phyloP scores from a whole-genome alignment of 2,113 vertebrate species.

The Oostethus manadensis region DNA sequence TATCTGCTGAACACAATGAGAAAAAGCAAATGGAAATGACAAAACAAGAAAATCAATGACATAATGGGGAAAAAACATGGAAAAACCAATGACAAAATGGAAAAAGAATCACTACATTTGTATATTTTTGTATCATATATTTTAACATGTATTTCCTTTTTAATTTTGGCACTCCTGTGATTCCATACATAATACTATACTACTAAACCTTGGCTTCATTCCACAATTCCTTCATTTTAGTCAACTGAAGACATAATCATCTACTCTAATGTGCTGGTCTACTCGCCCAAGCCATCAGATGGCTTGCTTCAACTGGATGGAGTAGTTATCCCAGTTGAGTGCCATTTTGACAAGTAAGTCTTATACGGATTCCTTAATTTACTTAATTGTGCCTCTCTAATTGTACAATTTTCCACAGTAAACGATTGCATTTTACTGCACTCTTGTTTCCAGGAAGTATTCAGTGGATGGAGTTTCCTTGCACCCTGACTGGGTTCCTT shows the following conservation, averaged over 20 bases:
- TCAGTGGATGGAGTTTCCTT: constrained; percentile 44
- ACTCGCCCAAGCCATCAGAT: constrained; percentile 53
- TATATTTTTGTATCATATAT: too few species aligned
- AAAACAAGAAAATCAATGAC: too few species aligned
- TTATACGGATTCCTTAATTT: background rate
- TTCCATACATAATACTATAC: too few species aligned
- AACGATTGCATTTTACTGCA: background rate
- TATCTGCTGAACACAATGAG: too few species aligned
- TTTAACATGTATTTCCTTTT: too few species aligned
- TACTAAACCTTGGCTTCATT: background rate
- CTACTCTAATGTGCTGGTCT: constrained; percentile 60
- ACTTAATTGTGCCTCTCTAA: too few species aligned
- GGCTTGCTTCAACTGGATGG: constrained; percentile 49
- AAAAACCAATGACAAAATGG: too few species aligned
- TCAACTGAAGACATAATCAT: constrained; percentile 54
- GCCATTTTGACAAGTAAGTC: constrained; percentile 64
- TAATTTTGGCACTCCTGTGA: too few species aligned
- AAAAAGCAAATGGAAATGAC: too few species aligned
- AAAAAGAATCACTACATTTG: too few species aligned
- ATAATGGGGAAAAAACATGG: too few species aligned
- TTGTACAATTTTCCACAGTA: background rate
- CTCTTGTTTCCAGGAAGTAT: constrained; percentile 41
- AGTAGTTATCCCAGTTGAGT: constrained; percentile 58
- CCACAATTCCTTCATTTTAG: constrained; percentile 28
- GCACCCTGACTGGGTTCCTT: constrained; percentile 54